phyloP scores from a whole-genome alignment of 2,113 vertebrate genomes.

The Microcebus griseorufus region DNA sequence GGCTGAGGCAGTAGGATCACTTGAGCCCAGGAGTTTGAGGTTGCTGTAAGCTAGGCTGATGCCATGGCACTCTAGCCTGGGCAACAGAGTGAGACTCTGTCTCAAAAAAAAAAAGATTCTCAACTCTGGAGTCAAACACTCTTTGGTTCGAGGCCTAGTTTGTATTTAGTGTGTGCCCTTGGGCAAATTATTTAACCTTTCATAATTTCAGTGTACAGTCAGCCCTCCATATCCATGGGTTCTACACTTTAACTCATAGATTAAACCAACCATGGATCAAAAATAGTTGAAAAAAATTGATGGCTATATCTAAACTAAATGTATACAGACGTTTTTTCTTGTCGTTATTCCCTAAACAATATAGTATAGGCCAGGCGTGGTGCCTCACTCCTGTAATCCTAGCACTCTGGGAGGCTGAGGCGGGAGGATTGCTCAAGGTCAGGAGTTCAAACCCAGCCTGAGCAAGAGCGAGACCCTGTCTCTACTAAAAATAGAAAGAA shows the following conservation, averaged over 20 bases:
- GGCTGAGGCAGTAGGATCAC: too few relatives aligned
- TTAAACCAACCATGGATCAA: background rate
- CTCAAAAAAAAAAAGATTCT: background rate
- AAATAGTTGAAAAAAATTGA: background rate
- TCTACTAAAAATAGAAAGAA: too few relatives aligned
- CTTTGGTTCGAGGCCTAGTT: background rate
- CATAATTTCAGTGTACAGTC: background rate
- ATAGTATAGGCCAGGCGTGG: background rate
- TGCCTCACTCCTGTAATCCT: too few relatives aligned
- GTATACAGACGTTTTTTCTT: background rate
- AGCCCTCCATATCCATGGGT: background rate
- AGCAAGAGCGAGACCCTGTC: too few relatives aligned
- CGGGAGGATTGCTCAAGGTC: too few relatives aligned
- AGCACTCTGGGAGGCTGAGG: too few relatives aligned
- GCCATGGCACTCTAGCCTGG: too few relatives aligned
- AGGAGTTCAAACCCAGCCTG: too few relatives aligned
- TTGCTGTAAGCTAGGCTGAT: too few relatives aligned
- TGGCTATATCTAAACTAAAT: background rate
- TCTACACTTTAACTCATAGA: background rate
- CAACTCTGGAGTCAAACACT: background rate
- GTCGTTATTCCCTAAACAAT: background rate
- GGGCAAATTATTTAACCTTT: background rate
- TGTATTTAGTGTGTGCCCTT: background rate
- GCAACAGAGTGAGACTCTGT: too few relatives aligned
- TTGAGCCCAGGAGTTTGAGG: too few relatives aligned